Evolutionary conservation across 2,888 invertebrate species (phyloP).

Genomic region (Apodemia mormo): DNA sequence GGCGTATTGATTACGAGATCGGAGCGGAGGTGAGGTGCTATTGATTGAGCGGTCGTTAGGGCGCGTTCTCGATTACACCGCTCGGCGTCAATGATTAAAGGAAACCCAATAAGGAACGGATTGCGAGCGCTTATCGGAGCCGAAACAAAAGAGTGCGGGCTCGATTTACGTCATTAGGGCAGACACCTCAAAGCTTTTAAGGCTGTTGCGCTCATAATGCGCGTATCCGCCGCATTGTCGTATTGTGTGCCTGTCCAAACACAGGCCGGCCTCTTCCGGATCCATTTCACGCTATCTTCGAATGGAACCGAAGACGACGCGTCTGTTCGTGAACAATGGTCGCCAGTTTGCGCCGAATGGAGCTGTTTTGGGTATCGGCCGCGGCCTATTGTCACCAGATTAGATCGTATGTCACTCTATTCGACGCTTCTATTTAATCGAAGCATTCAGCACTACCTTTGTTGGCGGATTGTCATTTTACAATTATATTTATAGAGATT

Average conservation of each 20-base stretch:
- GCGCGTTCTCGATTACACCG: conserved; percentile 46
- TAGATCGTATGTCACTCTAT: conserved; percentile 41
- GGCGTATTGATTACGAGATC: conserved; percentile 68
- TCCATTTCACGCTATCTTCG: conserved; percentile 47
- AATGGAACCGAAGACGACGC: conserved; percentile 25
- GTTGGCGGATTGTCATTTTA: not conserved
- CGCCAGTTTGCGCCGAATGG: conserved; percentile 25
- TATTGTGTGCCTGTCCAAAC: conserved; percentile 67
- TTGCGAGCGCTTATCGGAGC: conserved; percentile 56
- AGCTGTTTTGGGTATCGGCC: conserved; percentile 46
- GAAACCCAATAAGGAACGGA: conserved; percentile 72
- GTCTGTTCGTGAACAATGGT: conserved; percentile 26
- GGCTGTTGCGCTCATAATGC: conserved; percentile 48
- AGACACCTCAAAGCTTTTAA: conserved; percentile 53
- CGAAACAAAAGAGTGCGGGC: conserved; percentile 67
- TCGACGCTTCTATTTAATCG: conserved; percentile 24
- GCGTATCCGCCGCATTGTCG: conserved; percentile 61
- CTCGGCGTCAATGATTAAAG: conserved; percentile 67
- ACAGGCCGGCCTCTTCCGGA: conserved; percentile 47
- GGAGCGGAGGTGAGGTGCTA: conserved; percentile 38
- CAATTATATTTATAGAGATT: conserved; percentile 3
- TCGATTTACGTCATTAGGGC: conserved; percentile 73
- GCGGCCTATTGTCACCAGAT: conserved; percentile 43
- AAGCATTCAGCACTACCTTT: conserved; percentile 11
- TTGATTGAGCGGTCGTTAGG: conserved; percentile 60